These are phyloP conservation scores for Pseudomyrmex sp. DNA, from an alignment of 1,140 invertebrate species.

Conservation along the genomic window DNA sequence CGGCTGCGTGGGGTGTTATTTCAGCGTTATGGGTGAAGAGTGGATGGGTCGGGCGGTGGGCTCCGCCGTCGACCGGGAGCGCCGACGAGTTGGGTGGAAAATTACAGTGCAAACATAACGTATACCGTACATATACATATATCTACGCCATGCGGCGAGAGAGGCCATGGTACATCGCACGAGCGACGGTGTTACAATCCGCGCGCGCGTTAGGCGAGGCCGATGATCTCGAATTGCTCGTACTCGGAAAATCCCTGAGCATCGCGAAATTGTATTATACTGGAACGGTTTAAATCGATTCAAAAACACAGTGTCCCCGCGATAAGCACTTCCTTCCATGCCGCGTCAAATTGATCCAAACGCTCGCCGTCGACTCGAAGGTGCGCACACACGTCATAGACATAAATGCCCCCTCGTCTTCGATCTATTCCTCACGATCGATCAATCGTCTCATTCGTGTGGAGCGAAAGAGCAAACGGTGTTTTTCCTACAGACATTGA, in stretches of 20 bases:
- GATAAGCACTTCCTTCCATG: neutral
- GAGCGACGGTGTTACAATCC: conserved; percentile 14
- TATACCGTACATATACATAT: conserved; percentile 58
- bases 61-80: conserved; percentile 66
- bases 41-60: conserved; percentile 30
- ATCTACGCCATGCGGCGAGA: conserved; percentile 4
- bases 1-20: conserved; percentile 78
- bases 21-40: conserved; percentile 75
- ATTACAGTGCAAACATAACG: conserved; percentile 81
- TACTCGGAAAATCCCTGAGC: conserved; percentile 56
- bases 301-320: neutral
- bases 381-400: neutral
- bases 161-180: conserved; percentile 51
- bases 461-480: neutral
- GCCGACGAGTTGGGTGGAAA: conserved; percentile 74
- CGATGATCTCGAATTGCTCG: conserved; percentile 69
- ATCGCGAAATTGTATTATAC: conserved; percentile 19
- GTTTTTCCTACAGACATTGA: neutral
- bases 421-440: neutral
- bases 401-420: neutral
- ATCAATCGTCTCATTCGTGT: neutral
- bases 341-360: neutral
- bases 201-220: conserved; percentile 67
- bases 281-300: neutral
- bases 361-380: neutral